These are phyloP conservation scores for Cerastis leucographa DNA, from an alignment of 2,888 invertebrate genomes.

Conservation along the genomic window DNA sequence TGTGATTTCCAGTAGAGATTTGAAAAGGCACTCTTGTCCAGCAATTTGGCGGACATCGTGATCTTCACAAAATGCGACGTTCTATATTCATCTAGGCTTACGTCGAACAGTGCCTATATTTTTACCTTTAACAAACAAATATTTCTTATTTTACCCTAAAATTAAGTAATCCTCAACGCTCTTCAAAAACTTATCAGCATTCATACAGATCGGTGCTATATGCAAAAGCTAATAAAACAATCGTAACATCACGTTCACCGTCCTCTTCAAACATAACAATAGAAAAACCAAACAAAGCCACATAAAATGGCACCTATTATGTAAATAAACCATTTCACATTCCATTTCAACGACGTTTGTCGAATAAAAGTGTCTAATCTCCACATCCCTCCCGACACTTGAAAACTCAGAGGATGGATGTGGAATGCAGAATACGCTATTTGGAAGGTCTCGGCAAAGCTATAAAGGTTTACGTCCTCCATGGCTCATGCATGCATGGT, in stretches of 20 bases:
- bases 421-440: constrained; percentile 39
- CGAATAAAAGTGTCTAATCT: constrained; percentile 43
- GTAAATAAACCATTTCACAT: constrained; percentile 49
- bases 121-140: background rate
- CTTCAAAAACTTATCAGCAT: background rate
- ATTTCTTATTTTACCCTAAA: background rate
- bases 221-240: background rate
- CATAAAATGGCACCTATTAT: constrained; percentile 22
- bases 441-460: background rate
- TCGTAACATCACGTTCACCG: background rate
- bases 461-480: background rate
- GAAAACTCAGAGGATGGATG: constrained; percentile 29
- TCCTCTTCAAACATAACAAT: background rate
- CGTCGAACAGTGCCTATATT: background rate
- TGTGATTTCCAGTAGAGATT: background rate
- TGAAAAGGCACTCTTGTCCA: background rate
- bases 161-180: background rate
- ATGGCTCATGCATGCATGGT: background rate
- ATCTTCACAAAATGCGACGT: background rate
- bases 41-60: background rate
- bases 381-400: constrained; percentile 23
- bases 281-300: background rate
- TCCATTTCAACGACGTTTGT: constrained; percentile 40
- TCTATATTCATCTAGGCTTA: background rate
- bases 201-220: background rate